These are phyloP conservation scores for Cololabis saira DNA, from an alignment of 2,113 vertebrate genomes.

Conservation along the genomic window DNA sequence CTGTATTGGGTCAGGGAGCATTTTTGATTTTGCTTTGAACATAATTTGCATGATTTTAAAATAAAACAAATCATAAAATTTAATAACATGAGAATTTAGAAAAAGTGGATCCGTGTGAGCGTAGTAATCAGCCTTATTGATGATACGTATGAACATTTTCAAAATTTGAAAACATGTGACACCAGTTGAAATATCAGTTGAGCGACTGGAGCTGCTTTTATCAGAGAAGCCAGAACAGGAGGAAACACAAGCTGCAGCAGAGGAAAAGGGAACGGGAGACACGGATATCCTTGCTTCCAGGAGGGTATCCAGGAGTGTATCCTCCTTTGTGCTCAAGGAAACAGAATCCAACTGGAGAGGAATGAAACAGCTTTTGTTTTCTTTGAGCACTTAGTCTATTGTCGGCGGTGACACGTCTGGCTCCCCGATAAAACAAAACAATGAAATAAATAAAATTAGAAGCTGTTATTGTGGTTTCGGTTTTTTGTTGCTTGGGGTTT, in stretches of 20 bases:
- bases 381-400: constrained; percentile 1
- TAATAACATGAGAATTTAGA: no score
- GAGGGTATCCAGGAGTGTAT: constrained; percentile 31
- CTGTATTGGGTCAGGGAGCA: no score
- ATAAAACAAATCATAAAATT: no score
- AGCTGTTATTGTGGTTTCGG: no score
- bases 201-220: constrained; percentile 1
- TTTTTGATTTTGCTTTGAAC: no score
- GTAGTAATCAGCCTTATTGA: no score
- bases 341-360: constrained; percentile 23
- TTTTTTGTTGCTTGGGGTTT: no score
- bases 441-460: not conserved
- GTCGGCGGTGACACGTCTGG: not conserved
- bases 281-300: constrained; percentile 26
- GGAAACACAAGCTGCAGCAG: constrained; percentile 42
- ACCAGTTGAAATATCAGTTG: not conserved
- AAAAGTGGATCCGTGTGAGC: no score
- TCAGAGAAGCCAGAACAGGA: constrained; percentile 29
- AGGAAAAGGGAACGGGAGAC: constrained; percentile 47
- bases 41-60: no score
- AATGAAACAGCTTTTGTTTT: constrained; percentile 18
- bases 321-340: constrained; percentile 36
- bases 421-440: not conserved
- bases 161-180: no score
- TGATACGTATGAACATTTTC: no score